Evolutionary conservation across 2,113 vertebrate species (phyloP).

Genomic region (Scartelaos histophorus): DNA sequence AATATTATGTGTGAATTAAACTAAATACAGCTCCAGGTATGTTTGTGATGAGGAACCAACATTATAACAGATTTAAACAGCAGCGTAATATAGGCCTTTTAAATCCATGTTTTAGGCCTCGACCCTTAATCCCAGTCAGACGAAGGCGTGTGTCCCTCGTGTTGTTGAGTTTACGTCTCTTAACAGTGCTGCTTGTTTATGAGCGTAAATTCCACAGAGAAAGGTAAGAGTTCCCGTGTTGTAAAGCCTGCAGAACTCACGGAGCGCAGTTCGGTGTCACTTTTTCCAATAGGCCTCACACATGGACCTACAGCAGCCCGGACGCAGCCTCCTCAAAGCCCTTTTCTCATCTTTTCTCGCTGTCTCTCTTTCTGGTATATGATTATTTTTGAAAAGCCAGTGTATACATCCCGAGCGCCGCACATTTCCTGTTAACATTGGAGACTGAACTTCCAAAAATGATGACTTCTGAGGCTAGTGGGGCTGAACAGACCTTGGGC

Average conservation of each 20-base stretch:
- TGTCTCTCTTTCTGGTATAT: slow-evolving; percentile 19
- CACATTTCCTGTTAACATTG: slow-evolving; percentile 75
- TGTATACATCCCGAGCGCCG: slow-evolving; percentile 67
- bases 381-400: slow-evolving; percentile 68
- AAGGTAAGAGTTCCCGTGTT: slow-evolving; percentile 56
- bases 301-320: slow-evolving; percentile 44
- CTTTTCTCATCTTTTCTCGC: slow-evolving; percentile 17
- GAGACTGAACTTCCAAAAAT: slow-evolving; percentile 65
- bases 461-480: slow-evolving; percentile 62
- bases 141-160: background rate
- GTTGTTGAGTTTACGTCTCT: slow-evolving; percentile 27
- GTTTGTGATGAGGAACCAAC: too few relatives aligned
- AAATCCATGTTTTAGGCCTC: background rate
- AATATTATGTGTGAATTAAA: too few relatives aligned
- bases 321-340: slow-evolving; percentile 23
- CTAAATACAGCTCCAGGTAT: too few relatives aligned
- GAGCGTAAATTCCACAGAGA: slow-evolving; percentile 54
- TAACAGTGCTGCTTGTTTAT: slow-evolving; percentile 57
- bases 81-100: background rate
- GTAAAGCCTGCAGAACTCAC: slow-evolving; percentile 50
- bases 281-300: slow-evolving; percentile 70
- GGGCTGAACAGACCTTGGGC: slow-evolving; percentile 61
- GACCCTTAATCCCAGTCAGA: background rate
- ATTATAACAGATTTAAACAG: too few relatives aligned
- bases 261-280: slow-evolving; percentile 64